phyloP scores from a whole-genome alignment of 2,113 vertebrate species.

The Equus przewalskii region DNA sequence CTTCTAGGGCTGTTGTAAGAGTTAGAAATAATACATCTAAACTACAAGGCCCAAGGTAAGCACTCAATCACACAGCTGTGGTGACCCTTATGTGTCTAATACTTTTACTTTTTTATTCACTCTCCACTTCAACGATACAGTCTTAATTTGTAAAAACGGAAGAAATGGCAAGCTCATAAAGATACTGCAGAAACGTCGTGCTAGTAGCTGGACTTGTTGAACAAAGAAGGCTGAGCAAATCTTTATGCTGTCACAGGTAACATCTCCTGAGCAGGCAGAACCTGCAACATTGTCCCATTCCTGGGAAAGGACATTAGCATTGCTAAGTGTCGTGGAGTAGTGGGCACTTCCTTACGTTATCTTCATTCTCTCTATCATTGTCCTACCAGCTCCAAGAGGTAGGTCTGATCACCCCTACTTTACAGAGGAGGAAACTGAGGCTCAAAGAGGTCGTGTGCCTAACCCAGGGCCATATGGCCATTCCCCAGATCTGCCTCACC shows the following conservation, averaged over 20 bases:
- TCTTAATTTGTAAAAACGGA: constrained; percentile 38
- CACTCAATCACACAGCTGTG: constrained; percentile 29
- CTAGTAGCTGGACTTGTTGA: neutral
- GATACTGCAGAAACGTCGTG: neutral
- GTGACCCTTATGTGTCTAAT: constrained; percentile 8
- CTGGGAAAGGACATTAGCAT: neutral
- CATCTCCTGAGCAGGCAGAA: neutral
- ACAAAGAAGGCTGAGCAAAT: neutral
- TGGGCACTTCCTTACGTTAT: neutral
- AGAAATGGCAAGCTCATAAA: neutral
- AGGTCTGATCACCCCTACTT: neutral
- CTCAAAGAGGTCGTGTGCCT: neutral
- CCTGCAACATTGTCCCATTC: neutral
- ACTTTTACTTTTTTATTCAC: constrained; percentile 19
- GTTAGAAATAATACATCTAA: constrained; percentile 66
- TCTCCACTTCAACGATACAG: neutral
- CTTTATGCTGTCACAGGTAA: neutral
- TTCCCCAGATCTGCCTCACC: neutral
- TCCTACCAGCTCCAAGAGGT: neutral
- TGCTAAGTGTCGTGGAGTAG: neutral
- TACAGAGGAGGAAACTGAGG: neutral
- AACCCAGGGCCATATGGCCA: neutral
- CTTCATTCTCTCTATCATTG: neutral
- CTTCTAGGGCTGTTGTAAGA: constrained; percentile 20
- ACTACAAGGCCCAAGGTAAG: constrained; percentile 4